These are phyloP conservation scores for Lathronympha strigana DNA, from an alignment of 2,888 invertebrate species.

Conservation along the genomic window DNA sequence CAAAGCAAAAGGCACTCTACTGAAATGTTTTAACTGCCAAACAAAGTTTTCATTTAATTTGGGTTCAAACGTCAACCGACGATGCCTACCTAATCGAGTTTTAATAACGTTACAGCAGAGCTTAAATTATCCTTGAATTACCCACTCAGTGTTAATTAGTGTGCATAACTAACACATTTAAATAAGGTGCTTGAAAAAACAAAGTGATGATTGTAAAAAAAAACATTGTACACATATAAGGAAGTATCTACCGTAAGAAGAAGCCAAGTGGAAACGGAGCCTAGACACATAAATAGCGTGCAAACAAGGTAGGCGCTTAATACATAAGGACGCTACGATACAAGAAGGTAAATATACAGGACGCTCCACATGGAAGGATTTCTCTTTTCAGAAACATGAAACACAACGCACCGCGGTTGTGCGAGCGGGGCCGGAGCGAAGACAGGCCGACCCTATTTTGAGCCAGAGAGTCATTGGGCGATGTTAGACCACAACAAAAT, in stretches of 20 bases:
- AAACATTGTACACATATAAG: constrained; percentile 21
- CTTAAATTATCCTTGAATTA: constrained; percentile 18
- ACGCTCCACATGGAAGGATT: constrained; percentile 57
- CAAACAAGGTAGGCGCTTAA: constrained; percentile 58
- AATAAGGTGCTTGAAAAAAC: constrained; percentile 52
- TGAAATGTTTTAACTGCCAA: constrained; percentile 30
- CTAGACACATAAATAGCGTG: constrained; percentile 57
- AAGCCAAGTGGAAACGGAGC: constrained; percentile 48
- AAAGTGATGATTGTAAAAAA: constrained; percentile 29
- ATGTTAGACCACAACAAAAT: constrained; percentile 94
- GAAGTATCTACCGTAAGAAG: constrained; percentile 24
- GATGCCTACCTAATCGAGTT: constrained; percentile 18
- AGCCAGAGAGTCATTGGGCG: constrained; percentile 90
- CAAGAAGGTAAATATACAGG: constrained; percentile 47
- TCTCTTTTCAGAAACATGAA: constrained; percentile 83
- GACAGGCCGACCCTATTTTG: constrained; percentile 83
- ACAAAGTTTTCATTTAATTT: constrained; percentile 26
- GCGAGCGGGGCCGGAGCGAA: constrained; percentile 82
- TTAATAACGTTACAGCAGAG: constrained; percentile 5
- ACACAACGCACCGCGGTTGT: constrained; percentile 86
- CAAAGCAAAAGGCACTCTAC: constrained; percentile 47
- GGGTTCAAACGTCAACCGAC: constrained; percentile 5
- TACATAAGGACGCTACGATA: constrained; percentile 59
- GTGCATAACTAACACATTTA: constrained; percentile 50
- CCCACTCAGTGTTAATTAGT: constrained; percentile 35